These are phyloP conservation scores for Perccottus glenii DNA, from an alignment of 2,113 vertebrate genomes.

Conservation along the genomic window DNA sequence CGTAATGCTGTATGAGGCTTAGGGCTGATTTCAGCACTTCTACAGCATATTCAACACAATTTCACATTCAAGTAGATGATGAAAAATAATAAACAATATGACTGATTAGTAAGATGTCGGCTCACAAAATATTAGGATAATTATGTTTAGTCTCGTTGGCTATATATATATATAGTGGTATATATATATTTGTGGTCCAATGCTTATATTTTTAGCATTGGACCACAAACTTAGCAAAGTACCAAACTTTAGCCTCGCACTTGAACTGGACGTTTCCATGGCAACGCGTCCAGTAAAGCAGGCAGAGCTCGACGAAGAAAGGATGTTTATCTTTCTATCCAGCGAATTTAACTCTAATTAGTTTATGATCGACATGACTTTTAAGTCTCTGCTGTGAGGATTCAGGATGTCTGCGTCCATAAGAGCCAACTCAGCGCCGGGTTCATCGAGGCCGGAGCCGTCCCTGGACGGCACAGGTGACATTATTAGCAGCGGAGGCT, in stretches of 20 bases:
- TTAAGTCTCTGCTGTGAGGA: not conserved
- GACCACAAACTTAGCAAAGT: too few species aligned
- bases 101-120: too few species aligned
- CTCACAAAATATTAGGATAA: too few species aligned
- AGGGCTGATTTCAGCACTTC: not conserved
- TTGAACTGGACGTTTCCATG: slow-evolving; percentile 33
- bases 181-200: too few species aligned
- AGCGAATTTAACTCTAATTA: not conserved
- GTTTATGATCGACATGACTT: not conserved
- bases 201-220: too few species aligned
- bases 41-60: not conserved
- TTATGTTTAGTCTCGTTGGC: too few species aligned
- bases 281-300: slow-evolving; percentile 50
- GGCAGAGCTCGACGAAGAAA: not conserved
- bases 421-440: slow-evolving; percentile 33
- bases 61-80: too few species aligned
- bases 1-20: not conserved
- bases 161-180: too few species aligned
- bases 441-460: slow-evolving; percentile 15
- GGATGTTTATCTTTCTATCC: not conserved
- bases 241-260: too few species aligned
- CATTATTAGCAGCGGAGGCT: not conserved
- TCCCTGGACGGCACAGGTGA: slow-evolving; percentile 35
- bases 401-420: slow-evolving; percentile 40
- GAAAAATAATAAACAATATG: too few species aligned